Conservation (phyloP, 2,113 vertebrate species). For the Lichenostomus cassidix region DNA sequence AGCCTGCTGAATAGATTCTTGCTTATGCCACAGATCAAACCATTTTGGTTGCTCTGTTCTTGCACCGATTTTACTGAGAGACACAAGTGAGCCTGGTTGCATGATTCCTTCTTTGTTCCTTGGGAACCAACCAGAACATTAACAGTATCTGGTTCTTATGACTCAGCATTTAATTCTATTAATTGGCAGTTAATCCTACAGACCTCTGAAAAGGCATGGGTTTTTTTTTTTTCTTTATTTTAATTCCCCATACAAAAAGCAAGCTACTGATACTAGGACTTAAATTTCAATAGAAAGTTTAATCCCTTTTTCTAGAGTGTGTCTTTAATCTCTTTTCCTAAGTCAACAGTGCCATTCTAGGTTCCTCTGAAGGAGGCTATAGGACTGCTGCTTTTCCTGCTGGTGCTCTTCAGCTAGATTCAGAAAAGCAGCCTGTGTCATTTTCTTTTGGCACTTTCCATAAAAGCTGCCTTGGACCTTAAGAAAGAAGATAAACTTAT, state of each 20-base stretch:
- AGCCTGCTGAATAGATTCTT: neutral
- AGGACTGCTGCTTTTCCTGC: neutral
- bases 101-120: neutral
- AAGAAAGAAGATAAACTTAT: neutral
- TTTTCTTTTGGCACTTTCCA: neutral
- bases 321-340: neutral
- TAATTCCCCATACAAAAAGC: neutral
- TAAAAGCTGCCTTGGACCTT: neutral
- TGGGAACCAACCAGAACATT: neutral
- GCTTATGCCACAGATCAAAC: neutral
- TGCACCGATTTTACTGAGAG: neutral
- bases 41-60: neutral
- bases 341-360: neutral
- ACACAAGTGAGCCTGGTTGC: neutral
- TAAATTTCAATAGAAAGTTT: neutral
- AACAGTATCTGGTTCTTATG: neutral
- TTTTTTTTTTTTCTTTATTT: too few species aligned
- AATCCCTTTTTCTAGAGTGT: neutral
- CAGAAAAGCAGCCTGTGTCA: neutral
- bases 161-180: neutral
- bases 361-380: neutral
- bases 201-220: neutral
- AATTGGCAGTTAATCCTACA: neutral
- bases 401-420: neutral
- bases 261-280: neutral